A percentile compares a stretch with the other conserved stretches of the same genome.
phyloP scores from a whole-genome alignment of 92 coral and sea anemone species.

The Palythoa heliodiscus region DNA sequence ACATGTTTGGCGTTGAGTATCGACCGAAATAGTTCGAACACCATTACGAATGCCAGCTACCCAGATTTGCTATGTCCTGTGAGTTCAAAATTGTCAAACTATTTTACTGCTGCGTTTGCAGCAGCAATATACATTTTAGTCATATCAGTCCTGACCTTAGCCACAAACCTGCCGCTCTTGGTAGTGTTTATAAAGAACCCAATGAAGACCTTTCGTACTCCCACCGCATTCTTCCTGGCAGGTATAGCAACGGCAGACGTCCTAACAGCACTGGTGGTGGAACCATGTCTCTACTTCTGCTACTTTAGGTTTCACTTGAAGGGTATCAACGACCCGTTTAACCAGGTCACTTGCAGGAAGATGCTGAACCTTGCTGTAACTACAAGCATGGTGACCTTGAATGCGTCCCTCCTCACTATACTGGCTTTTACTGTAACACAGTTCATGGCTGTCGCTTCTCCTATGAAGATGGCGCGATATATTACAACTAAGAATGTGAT shows the following conservation, averaged over 20 bases:
- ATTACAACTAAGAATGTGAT: not conserved
- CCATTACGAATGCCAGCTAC: not conserved
- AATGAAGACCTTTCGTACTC: conserved; percentile 14
- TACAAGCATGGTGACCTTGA: conserved; percentile 1
- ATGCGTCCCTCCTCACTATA: not conserved
- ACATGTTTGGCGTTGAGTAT: not conserved
- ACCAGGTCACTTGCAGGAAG: not conserved
- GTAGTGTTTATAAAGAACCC: conserved; percentile 20
- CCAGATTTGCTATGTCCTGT: not conserved
- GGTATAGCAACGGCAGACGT: conserved; percentile 3
- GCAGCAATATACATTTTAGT: not conserved
- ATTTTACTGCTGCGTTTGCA: not conserved
- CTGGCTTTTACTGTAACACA: conserved; percentile 9
- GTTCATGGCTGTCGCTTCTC: not conserved
- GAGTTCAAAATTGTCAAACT: not conserved
- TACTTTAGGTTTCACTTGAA: not conserved
- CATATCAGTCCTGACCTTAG: conserved; percentile 1
- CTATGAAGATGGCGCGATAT: conserved; percentile 6
- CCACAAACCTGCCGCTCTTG: not conserved
- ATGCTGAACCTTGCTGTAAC: not conserved
- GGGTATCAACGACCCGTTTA: not conserved
- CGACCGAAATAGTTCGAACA: not conserved
- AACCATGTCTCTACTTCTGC: not conserved
- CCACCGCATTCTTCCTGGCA: not conserved
- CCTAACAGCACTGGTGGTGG: not conserved